A percentile compares a stretch with the other conserved stretches of the same genome.
These are phyloP conservation scores for Gambelia wislizenii DNA, from an alignment of 2,797 vertebrate species.

Conservation along the genomic window DNA sequence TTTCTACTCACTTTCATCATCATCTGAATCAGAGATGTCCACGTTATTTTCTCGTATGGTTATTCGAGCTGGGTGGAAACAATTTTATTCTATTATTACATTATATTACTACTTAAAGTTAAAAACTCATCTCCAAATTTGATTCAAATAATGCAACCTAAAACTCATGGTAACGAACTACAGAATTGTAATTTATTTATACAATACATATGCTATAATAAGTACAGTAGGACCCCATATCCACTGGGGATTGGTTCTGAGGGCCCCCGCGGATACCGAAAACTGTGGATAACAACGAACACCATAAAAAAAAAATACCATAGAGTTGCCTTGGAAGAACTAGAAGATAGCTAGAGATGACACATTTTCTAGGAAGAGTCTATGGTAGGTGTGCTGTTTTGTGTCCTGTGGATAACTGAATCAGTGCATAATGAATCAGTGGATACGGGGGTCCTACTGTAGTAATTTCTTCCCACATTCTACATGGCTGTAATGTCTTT, in stretches of 20 bases:
- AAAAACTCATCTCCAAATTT: constrained; percentile 1
- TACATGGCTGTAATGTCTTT: not conserved
- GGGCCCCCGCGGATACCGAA: too few relatives aligned
- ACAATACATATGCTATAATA: not conserved
- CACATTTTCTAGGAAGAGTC: too few relatives aligned
- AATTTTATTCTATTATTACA: not conserved
- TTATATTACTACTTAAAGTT: not conserved
- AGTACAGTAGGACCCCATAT: too few relatives aligned
- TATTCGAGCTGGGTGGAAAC: constrained; percentile 83
- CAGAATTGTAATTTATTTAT: not conserved
- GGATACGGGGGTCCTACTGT: too few relatives aligned
- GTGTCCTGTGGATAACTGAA: too few relatives aligned
- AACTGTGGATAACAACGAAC: too few relatives aligned
- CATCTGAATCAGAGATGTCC: constrained; percentile 94
- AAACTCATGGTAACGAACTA: constrained; percentile 7
- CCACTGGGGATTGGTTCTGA: too few relatives aligned
- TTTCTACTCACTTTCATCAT: constrained; percentile 89
- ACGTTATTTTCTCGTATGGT: constrained; percentile 88
- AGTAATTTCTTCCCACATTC: not conserved
- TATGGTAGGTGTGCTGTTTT: too few relatives aligned
- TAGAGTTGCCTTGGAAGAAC: too few relatives aligned
- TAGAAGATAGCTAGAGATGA: too few relatives aligned
- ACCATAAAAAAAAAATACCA: too few relatives aligned
- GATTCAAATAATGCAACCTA: not conserved
- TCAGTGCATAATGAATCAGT: too few relatives aligned